Conservation (phyloP, 2,888 invertebrate species). For the Camptogramma bilineatum region DNA sequence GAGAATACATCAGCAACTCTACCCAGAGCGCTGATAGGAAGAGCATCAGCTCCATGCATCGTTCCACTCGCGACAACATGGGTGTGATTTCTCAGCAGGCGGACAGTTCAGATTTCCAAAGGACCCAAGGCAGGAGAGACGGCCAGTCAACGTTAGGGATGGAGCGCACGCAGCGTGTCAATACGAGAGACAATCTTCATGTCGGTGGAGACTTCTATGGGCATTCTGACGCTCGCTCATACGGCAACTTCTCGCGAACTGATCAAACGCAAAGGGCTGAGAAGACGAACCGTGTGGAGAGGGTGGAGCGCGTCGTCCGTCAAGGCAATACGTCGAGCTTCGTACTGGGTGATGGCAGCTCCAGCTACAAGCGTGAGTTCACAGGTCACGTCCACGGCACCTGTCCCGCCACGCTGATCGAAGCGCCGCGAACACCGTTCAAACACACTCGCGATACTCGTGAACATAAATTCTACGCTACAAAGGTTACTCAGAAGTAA, state of each 20-base stretch:
- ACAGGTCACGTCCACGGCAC: conserved; percentile 89
- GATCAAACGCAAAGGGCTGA: conserved; percentile 74
- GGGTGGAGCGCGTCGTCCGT: conserved; percentile 86
- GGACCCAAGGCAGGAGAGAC: conserved; percentile 73
- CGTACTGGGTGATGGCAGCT: conserved; percentile 88
- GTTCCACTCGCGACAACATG: conserved; percentile 86
- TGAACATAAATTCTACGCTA: conserved; percentile 93
- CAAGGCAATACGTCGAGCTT: conserved; percentile 91
- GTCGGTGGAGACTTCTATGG: conserved; percentile 91
- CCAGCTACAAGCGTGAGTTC: conserved; percentile 92
- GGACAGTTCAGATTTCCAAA: conserved; percentile 70
- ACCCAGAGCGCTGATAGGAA: conserved; percentile 89
- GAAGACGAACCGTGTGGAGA: conserved; percentile 78
- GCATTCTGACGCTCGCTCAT: conserved; percentile 89
- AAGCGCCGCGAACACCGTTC: conserved; percentile 90
- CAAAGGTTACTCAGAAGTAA: conserved; percentile 83
- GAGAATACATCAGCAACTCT: conserved; percentile 88
- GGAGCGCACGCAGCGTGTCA: conserved; percentile 87
- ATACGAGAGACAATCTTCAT: conserved; percentile 88
- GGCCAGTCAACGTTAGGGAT: conserved; percentile 82
- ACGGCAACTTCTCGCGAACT: conserved; percentile 87
- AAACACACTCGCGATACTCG: conserved; percentile 94
- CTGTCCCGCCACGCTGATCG: conserved; percentile 92
- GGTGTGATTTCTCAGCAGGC: conserved; percentile 81
- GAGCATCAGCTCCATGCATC: conserved; percentile 92